phyloP scores from a whole-genome alignment of 2,113 vertebrate species.

The Agelaius tricolor region DNA sequence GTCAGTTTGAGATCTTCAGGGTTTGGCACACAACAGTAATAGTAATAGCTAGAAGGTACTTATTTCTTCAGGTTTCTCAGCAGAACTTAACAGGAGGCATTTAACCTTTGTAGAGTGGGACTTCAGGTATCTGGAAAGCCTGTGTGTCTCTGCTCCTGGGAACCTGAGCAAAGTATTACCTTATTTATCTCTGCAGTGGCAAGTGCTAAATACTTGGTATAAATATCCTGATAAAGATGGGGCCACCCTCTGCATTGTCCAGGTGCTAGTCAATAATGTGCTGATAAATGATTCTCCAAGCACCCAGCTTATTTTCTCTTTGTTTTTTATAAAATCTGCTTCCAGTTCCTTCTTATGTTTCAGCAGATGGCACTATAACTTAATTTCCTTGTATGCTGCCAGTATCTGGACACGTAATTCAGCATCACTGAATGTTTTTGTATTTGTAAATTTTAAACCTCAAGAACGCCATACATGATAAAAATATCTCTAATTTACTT shows the following conservation, averaged over 20 bases:
- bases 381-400: constrained; percentile 29
- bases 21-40: not conserved
- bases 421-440: not conserved
- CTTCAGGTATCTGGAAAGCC: not conserved
- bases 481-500: not conserved
- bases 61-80: not conserved
- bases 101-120: not conserved
- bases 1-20: not conserved
- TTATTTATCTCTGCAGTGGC: not conserved
- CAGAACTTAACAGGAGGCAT: not conserved
- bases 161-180: not conserved
- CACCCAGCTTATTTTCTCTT: not conserved
- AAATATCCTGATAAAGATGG: not conserved
- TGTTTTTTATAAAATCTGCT: not conserved
- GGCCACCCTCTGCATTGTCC: not conserved
- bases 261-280: not conserved
- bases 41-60: not conserved
- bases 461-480: not conserved
- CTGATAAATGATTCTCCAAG: not conserved
- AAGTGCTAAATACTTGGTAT: not conserved
- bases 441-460: not conserved
- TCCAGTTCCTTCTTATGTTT: not conserved
- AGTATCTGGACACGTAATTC: not conserved
- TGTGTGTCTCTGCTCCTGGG: not conserved
- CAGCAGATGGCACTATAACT: constrained; percentile 65